Base-by-base conservation (phyloP, 2,888 invertebrate genomes). In the Drosophila kambysellisi region DNA sequence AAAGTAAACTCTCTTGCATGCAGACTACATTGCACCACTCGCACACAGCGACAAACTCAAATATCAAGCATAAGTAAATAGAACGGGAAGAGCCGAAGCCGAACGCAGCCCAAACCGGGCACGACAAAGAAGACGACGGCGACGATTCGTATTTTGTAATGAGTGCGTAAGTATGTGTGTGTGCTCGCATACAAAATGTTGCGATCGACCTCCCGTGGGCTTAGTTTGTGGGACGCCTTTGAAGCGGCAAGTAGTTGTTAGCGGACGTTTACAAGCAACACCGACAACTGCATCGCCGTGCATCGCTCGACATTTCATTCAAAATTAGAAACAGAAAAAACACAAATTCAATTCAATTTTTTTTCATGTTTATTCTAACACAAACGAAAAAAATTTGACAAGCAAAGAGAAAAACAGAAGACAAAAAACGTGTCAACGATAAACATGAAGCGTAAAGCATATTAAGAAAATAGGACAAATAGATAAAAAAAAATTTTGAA, bases 181-280 rank as follows among this genome's bases (percentile, higher is more conserved):
- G 43, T 58, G 74, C 72, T 68, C 76, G 76, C 15, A 25, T 91
- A 91, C 91, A 91, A 81, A 91, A 83, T 70, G 79, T 63, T 70
- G 84, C 81, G 90, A 91, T 85, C 90, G 83, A 79, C 80, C 82
- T 76, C 80, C 83, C 76, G 72, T 84, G 77, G 82, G 83, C 82
- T 91, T 91, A 92, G 91, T 91, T 82, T 85, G 89, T 85, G 82
- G 82, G 88, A 91, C 91, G 89, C 90, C 85, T 74, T 81, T 82
- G 81, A 82, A 82, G 90, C 80, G 90, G 83, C 78, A 68, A 90
- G 82, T 82, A 87, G 82, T 88, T 84, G 81, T 72, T 83, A 87
- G 84, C 84, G 71, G n/a, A 25, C n/a, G 15, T n/a, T 65, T 60
- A 65, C 70, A 81, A 54, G 37, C 59, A 46, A 75, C 53, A 69